Conservation (phyloP, 2,888 invertebrate species). For the Eucriotettix oculatus region DNA sequence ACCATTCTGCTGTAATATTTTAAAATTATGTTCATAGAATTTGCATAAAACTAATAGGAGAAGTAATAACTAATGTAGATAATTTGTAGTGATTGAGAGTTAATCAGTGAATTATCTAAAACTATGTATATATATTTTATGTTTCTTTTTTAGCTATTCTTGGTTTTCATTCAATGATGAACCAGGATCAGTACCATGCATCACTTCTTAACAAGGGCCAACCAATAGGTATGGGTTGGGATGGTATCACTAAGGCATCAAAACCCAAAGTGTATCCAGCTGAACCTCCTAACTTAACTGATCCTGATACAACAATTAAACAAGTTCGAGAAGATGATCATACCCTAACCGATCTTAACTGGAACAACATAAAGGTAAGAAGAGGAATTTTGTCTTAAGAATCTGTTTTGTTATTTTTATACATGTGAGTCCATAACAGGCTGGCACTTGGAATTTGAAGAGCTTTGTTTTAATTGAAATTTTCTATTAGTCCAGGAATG, state of each 20-base stretch:
- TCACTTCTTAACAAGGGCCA: conserved; percentile 85
- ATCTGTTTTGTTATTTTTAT: no score
- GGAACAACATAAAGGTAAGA: conserved; percentile 95
- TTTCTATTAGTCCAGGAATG: no score
- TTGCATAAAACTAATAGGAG: no score
- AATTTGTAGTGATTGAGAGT: no score
- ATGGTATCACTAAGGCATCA: conserved; percentile 87
- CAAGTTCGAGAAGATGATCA: conserved; percentile 80
- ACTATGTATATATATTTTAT: not conserved
- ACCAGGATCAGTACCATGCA: conserved; percentile 98
- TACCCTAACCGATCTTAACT: conserved; percentile 81
- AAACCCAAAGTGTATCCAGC: conserved; percentile 80
- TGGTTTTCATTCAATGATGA: conserved; percentile 99
- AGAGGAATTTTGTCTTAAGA: not conserved
- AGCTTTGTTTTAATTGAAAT: no score
- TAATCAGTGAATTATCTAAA: no score
- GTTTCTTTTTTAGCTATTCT: conserved; percentile 60
- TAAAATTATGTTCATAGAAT: no score
- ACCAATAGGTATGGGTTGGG: conserved; percentile 80
- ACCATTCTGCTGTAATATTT: no score
- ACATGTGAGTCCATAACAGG: no score
- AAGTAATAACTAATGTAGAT: no score
- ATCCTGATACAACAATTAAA: conserved; percentile 83
- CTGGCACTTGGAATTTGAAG: no score
- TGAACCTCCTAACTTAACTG: conserved; percentile 93